Conservation (phyloP, 2,888 invertebrate species). For the Ormyrus rosae region DNA sequence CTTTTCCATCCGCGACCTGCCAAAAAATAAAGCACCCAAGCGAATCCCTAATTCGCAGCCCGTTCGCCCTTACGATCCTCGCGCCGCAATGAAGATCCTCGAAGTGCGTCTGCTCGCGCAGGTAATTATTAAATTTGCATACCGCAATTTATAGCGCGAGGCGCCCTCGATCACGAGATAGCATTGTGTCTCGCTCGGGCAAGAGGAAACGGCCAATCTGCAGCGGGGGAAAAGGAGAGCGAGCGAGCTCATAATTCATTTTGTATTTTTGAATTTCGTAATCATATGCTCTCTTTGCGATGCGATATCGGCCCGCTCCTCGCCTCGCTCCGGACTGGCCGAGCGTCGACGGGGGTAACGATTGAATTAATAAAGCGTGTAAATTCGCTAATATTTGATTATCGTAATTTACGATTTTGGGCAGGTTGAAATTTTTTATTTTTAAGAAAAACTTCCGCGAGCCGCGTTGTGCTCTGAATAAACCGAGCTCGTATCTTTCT, state of each 20-base stretch:
- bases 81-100: slow-evolving; percentile 44
- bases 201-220: slow-evolving; percentile 31
- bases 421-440: too few relatives aligned
- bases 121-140: slow-evolving; percentile 69
- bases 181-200: slow-evolving; percentile 61
- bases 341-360: slow-evolving; percentile 14
- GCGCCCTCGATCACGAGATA: slow-evolving; percentile 66
- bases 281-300: slow-evolving; percentile 3
- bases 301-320: too few relatives aligned
- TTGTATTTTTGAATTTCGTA: slow-evolving; percentile 39
- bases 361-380: slow-evolving; percentile 31
- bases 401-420: background rate
- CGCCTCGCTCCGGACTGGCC: too few relatives aligned
- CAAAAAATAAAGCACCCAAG: too few relatives aligned
- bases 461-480: too few relatives aligned
- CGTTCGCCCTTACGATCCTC: background rate
- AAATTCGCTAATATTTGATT: slow-evolving; percentile 28
- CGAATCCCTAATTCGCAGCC: too few relatives aligned
- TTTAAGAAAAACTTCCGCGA: too few relatives aligned
- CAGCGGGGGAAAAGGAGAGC: background rate
- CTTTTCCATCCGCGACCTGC: too few relatives aligned
- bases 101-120: slow-evolving; percentile 38
- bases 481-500: too few relatives aligned
- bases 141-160: slow-evolving; percentile 67
- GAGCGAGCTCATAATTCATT: slow-evolving; percentile 33